These are phyloP conservation scores for Podarcis muralis DNA, from an alignment of 2,113 vertebrate genomes.

Conservation along the genomic window DNA sequence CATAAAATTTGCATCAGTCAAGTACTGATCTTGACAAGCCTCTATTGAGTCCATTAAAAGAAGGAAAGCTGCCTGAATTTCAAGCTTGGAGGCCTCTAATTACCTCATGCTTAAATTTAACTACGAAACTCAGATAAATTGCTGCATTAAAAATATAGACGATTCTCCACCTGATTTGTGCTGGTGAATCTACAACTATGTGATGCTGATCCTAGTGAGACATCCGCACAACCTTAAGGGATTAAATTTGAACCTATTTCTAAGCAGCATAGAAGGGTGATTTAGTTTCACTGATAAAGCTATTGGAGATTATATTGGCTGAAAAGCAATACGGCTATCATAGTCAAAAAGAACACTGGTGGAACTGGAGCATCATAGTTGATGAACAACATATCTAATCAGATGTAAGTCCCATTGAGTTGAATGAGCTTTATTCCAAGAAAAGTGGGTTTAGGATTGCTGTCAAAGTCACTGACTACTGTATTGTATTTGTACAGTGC, in stretches of 20 bases:
- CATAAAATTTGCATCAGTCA: constrained; percentile 31
- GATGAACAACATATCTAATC: background rate
- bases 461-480: constrained; percentile 34
- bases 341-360: constrained; percentile 56
- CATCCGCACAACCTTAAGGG: constrained; percentile 58
- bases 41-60: constrained; percentile 57
- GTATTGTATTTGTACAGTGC: background rate
- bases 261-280: constrained; percentile 68
- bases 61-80: constrained; percentile 67
- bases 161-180: constrained; percentile 65
- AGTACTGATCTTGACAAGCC: constrained; percentile 41
- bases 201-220: constrained; percentile 62
- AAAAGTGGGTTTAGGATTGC: too few species aligned
- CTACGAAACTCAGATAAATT: constrained; percentile 74
- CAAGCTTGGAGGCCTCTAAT: constrained; percentile 73
- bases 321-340: constrained; percentile 55
- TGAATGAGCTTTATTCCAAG: too few species aligned
- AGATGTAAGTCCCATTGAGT: background rate
- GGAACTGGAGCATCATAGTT: constrained; percentile 44
- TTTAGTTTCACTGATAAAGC: constrained; percentile 76
- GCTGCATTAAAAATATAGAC: constrained; percentile 69
- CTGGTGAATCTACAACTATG: constrained; percentile 64
- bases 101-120: constrained; percentile 73
- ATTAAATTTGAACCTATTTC: constrained; percentile 54
- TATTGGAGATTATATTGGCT: constrained; percentile 73